phyloP scores from a whole-genome alignment of 2,888 invertebrate genomes.

The Dasypolia templi region DNA sequence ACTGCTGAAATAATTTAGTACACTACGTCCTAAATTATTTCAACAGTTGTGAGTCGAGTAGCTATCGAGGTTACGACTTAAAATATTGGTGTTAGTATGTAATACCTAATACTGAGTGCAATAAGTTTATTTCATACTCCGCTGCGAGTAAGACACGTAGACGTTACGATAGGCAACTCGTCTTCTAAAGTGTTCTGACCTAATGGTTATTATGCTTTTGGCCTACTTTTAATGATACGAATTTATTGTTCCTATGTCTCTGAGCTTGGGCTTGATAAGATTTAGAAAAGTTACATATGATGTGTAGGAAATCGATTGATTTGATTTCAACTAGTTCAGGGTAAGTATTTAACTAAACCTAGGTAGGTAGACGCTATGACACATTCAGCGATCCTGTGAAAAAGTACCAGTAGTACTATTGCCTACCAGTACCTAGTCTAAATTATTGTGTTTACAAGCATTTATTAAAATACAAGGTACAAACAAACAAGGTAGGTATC shows the following conservation, averaged over 20 bases:
- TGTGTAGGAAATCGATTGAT: background rate
- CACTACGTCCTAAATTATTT: no score
- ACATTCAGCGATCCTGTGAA: background rate
- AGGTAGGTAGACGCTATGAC: no score
- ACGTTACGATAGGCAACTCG: background rate
- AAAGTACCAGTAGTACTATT: background rate
- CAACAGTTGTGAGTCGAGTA: no score
- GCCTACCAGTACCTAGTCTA: background rate
- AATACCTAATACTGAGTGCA: background rate
- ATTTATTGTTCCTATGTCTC: background rate
- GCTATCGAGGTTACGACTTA: no score
- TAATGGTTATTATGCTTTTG: constrained; percentile 8
- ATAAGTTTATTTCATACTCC: background rate
- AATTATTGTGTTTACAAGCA: no score
- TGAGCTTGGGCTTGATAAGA: background rate
- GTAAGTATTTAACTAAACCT: no score
- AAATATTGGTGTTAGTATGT: no score
- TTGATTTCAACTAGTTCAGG: constrained; percentile 9
- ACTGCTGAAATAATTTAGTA: no score
- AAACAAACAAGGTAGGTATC: no score
- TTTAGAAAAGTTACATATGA: background rate
- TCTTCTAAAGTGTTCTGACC: constrained; percentile 7
- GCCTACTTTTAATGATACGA: constrained; percentile 11
- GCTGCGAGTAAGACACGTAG: background rate
- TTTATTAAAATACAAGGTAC: no score